Conservation (phyloP, 2,888 invertebrate species). For the Monopis laevigella region DNA sequence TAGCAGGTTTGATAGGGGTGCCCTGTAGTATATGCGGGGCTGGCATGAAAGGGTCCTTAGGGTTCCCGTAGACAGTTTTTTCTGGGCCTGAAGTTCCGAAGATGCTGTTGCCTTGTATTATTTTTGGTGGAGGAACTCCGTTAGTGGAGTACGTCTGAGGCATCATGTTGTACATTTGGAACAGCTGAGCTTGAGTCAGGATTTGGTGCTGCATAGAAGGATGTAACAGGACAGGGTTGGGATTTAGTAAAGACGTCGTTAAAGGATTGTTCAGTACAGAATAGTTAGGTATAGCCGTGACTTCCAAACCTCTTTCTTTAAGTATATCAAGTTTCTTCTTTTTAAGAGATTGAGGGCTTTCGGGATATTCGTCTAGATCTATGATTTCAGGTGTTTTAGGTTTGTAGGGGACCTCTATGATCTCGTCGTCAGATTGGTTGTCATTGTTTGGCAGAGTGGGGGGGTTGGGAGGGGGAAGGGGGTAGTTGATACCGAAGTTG, state of each 20-base stretch:
- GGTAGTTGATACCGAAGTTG: conserved; percentile 17
- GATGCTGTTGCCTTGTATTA: conserved; percentile 71
- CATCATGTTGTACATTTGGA: conserved; percentile 49
- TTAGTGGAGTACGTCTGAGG: conserved; percentile 37
- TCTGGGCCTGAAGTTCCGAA: conserved; percentile 67
- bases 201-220: conserved; percentile 53
- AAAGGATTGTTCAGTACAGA: conserved; percentile 18
- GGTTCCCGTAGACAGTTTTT: conserved; percentile 76
- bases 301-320: conserved; percentile 78
- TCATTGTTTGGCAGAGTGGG: conserved; percentile 15
- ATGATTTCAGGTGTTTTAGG: conserved; percentile 73
- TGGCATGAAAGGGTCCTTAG: conserved; percentile 72
- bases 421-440: conserved; percentile 38
- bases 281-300: conserved; percentile 70
- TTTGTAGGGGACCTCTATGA: conserved; percentile 64
- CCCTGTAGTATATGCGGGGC: conserved; percentile 61
- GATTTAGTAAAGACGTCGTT: conserved; percentile 3
- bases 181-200: conserved; percentile 56
- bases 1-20: conserved; percentile 36
- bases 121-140: conserved; percentile 58
- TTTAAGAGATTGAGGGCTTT: conserved; percentile 55
- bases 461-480: conserved; percentile 16
- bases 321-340: conserved; percentile 80
- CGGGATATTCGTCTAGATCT: conserved; percentile 67
- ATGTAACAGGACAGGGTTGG: conserved; percentile 27